A percentile compares a stretch with the other conserved stretches of the same genome.
phyloP scores from a whole-genome alignment of 1,140 invertebrate genomes.

The Drosophila busckii region DNA sequence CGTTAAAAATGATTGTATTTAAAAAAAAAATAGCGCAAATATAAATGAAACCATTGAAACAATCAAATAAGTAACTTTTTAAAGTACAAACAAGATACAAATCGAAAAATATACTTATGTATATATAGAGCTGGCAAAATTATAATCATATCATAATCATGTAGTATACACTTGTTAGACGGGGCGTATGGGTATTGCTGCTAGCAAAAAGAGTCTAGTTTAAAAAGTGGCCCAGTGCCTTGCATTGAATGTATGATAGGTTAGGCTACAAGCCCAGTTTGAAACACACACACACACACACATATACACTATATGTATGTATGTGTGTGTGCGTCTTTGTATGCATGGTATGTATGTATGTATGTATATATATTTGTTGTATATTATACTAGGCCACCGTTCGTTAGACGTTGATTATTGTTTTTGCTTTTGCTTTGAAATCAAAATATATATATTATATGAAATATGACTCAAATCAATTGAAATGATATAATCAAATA shows the following conservation, averaged over 20 bases:
- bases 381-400: conserved; percentile 8
- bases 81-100: conserved; percentile 6
- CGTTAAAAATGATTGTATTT: too few relatives aligned
- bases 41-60: conserved; percentile 77
- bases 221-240: conserved; percentile 9
- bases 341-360: background rate
- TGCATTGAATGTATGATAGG: too few relatives aligned
- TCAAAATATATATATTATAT: too few relatives aligned
- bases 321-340: background rate
- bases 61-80: conserved; percentile 77
- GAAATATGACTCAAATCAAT: too few relatives aligned
- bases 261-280: too few relatives aligned
- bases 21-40: too few relatives aligned
- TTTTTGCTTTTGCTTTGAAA: conserved; percentile 27
- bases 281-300: too few relatives aligned
- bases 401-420: background rate
- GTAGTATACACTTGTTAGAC: conserved; percentile 9
- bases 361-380: background rate
- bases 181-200: conserved; percentile 24
- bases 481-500: conserved; percentile 23
- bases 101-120: conserved; percentile 13
- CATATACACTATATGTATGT: background rate
- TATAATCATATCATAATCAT: conserved; percentile 2
- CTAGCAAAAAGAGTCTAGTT: conserved; percentile 14
- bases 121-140: background rate